Percentiles rank a stretch among this genome's conserved stretches.
These are phyloP conservation scores for Notoglanidium macrostoma DNA, from an alignment of 2,797 vertebrate species.

Conservation along the genomic window DNA sequence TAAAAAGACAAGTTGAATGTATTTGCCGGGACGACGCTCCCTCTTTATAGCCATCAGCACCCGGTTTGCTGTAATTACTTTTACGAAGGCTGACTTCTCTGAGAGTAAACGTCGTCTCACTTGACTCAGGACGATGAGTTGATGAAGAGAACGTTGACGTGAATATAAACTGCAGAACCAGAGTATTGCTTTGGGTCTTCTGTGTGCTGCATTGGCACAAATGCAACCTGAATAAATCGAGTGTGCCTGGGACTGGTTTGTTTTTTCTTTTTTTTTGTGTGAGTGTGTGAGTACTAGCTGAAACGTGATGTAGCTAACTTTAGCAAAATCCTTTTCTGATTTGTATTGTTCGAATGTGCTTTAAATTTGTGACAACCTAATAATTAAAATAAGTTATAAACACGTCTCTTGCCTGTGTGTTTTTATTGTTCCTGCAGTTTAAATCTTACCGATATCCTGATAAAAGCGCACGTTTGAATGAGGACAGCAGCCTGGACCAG, in stretches of 20 bases:
- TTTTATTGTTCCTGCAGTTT: neutral
- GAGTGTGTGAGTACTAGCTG: slow-evolving; percentile 26
- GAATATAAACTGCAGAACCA: neutral
- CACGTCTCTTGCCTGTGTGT: neutral
- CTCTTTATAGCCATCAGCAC: neutral
- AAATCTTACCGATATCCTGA: neutral
- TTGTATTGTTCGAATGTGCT: neutral
- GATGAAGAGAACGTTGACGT: neutral
- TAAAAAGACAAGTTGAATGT: slow-evolving; percentile 9
- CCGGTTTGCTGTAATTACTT: neutral
- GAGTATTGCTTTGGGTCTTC: neutral
- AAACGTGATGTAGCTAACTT: slow-evolving; percentile 47
- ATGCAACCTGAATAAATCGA: neutral
- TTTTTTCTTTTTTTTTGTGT: neutral
- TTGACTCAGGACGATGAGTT: neutral
- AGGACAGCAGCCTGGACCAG: neutral
- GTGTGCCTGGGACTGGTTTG: neutral
- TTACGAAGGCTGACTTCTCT: neutral
- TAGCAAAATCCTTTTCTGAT: neutral
- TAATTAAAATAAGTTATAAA: neutral
- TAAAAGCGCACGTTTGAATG: neutral
- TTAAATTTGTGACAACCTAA: neutral
- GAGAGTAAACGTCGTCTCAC: neutral
- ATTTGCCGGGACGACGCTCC: neutral
- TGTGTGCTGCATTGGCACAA: neutral